Evolutionary conservation across 2,888 invertebrate genomes (phyloP).

Genomic region (Ganaspis brasiliensis): DNA sequence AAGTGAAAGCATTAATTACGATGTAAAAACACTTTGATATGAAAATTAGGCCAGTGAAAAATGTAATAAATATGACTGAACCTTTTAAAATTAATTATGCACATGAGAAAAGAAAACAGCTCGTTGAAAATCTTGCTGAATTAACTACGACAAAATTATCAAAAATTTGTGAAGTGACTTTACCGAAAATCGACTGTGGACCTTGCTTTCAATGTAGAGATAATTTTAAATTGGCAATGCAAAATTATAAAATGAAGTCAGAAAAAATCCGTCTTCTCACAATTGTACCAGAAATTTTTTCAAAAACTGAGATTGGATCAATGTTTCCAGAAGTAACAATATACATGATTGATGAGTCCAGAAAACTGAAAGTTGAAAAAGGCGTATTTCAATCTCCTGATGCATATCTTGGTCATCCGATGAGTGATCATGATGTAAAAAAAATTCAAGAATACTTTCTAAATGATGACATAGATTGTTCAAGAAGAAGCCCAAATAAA

Average conservation of each 20-base stretch:
- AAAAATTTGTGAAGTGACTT: conserved; percentile 6
- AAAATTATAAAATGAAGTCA: background rate
- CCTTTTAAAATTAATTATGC: no score
- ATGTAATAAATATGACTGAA: no score
- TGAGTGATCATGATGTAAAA: conserved; percentile 8
- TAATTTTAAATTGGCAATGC: conserved; percentile 3
- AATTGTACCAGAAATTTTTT: background rate
- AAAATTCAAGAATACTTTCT: conserved; percentile 48
- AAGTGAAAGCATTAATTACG: no score
- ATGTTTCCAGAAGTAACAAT: background rate
- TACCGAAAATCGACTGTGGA: conserved; percentile 10
- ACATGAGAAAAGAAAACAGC: conserved; percentile 1
- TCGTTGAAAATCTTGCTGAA: background rate
- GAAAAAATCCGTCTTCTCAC: conserved; percentile 14
- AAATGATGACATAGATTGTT: conserved; percentile 52
- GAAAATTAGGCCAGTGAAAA: no score
- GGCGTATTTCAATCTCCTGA: background rate
- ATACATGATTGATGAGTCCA: background rate
- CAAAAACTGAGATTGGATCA: conserved; percentile 5
- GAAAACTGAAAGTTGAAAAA: background rate
- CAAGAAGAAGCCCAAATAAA: conserved; percentile 53
- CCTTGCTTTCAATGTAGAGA: background rate
- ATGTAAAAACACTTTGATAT: no score
- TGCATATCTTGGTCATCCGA: conserved; percentile 32
- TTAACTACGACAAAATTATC: conserved; percentile 8